Evolutionary conservation across 2,888 invertebrate genomes (phyloP).

Genomic region (Macrophya alboannulata): DNA sequence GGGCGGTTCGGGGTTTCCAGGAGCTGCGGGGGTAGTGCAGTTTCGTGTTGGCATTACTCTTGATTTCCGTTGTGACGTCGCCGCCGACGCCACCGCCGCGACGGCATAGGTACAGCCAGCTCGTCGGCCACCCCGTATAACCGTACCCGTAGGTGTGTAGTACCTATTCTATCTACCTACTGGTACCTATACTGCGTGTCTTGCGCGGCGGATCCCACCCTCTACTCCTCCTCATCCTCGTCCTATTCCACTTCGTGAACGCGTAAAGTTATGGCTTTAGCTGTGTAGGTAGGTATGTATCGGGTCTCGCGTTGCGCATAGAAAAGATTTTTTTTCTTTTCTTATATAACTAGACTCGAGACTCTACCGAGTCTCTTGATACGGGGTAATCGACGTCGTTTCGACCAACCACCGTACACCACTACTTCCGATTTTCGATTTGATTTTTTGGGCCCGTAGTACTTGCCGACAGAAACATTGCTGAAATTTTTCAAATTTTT

Average conservation of each 20-base stretch:
- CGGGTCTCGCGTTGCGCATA: no score
- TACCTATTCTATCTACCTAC: not conserved
- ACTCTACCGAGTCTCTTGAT: no score
- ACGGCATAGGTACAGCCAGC: conserved; percentile 60
- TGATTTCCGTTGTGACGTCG: conserved; percentile 83
- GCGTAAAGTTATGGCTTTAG: not conserved
- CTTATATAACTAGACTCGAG: no score
- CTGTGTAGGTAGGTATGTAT: no score
- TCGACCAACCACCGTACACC: no score
- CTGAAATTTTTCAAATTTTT: no score
- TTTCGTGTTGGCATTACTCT: conserved; percentile 86
- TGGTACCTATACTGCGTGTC: not conserved
- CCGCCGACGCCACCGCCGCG: conserved; percentile 64
- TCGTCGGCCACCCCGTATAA: not conserved
- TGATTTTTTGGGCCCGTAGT: no score
- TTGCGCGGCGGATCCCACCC: not conserved
- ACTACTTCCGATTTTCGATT: no score
- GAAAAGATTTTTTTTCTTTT: no score
- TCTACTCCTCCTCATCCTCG: not conserved
- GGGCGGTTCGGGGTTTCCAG: conserved; percentile 69
- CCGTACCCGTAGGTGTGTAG: not conserved
- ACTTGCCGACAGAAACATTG: no score
- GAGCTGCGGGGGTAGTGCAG: conserved; percentile 82
- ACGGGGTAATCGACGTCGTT: no score
- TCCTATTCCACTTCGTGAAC: not conserved